Percentiles rank a stretch among this genome's conserved stretches.
phyloP scores from a whole-genome alignment of 2,113 vertebrate genomes.

The Isichthys henryi region DNA sequence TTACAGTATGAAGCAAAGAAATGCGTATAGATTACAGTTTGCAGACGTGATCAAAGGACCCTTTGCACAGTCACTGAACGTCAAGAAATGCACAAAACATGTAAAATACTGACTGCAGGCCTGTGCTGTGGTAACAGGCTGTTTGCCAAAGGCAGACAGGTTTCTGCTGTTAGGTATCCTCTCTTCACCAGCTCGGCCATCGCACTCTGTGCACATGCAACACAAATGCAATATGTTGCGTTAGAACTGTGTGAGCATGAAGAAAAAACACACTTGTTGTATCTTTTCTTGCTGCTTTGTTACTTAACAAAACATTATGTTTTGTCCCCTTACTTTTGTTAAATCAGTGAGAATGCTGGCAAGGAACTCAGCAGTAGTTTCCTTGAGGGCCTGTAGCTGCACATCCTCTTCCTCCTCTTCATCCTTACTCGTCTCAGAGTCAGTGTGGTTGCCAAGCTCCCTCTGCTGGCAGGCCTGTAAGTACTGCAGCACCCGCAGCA shows the following conservation, averaged over 20 bases:
- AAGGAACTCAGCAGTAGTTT: slow-evolving; percentile 81
- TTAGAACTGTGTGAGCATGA: background rate
- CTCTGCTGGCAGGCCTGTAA: slow-evolving; percentile 58
- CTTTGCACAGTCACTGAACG: background rate
- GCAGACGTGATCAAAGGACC: background rate
- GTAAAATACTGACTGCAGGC: slow-evolving; percentile 64
- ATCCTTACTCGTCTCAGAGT: slow-evolving; percentile 38
- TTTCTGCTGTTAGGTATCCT: slow-evolving; percentile 70
- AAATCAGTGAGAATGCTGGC: slow-evolving; percentile 69
- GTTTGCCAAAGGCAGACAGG: slow-evolving; percentile 62
- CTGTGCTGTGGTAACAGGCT: slow-evolving; percentile 67
- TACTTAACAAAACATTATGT: background rate
- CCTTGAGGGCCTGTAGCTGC: slow-evolving; percentile 74
- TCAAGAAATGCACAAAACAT: background rate
- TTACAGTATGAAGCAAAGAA: background rate
- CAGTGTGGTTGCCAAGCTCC: slow-evolving; percentile 34
- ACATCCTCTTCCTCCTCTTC: slow-evolving; percentile 50
- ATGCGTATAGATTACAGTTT: background rate
- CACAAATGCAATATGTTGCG: background rate
- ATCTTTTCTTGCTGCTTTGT: background rate
- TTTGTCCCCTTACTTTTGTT: slow-evolving; percentile 45
- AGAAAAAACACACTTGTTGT: background rate
- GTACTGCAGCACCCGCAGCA: slow-evolving; percentile 75
- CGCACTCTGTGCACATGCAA: slow-evolving; percentile 62
- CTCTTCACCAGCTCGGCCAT: slow-evolving; percentile 66